Percentiles rank a stretch among this genome's conserved stretches.
Evolutionary conservation across 2,113 vertebrate genomes (phyloP).

Genomic region (Gambusia affinis): DNA sequence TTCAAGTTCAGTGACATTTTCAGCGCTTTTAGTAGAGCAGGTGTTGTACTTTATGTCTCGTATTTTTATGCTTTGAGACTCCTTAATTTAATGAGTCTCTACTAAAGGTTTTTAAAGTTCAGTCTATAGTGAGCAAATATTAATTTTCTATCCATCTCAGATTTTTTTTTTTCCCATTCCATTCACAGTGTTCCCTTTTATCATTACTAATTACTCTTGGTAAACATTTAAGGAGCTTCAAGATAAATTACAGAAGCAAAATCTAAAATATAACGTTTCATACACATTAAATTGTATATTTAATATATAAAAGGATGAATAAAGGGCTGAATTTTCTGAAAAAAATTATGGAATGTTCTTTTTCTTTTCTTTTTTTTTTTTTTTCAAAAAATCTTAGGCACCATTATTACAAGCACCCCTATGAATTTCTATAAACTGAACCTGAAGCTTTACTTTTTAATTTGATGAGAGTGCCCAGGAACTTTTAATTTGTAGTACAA

Average conservation of each 20-base stretch:
- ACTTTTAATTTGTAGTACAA: not conserved
- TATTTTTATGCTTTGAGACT: not conserved
- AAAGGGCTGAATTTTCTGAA: too few relatives aligned
- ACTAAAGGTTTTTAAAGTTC: not conserved
- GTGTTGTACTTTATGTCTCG: not conserved
- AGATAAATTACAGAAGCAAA: not conserved
- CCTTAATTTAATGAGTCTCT: not conserved
- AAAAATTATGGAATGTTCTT: too few relatives aligned
- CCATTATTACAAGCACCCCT: too few relatives aligned
- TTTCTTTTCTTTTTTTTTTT: too few relatives aligned
- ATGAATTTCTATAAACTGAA: not conserved
- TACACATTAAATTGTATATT: too few relatives aligned
- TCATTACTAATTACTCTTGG: not conserved
- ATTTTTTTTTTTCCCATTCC: not conserved
- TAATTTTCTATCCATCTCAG: not conserved
- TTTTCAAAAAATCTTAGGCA: too few relatives aligned
- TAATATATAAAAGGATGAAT: too few relatives aligned
- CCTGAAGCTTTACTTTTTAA: not conserved
- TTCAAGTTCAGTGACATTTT: not conserved
- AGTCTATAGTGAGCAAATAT: not conserved
- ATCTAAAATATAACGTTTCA: too few relatives aligned
- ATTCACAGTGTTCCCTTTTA: not conserved
- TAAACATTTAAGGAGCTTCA: not conserved
- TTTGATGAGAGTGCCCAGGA: not conserved
- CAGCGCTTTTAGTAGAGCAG: not conserved